Base-by-base conservation (phyloP, 2,888 invertebrate genomes). In the Cabera pusaria region DNA sequence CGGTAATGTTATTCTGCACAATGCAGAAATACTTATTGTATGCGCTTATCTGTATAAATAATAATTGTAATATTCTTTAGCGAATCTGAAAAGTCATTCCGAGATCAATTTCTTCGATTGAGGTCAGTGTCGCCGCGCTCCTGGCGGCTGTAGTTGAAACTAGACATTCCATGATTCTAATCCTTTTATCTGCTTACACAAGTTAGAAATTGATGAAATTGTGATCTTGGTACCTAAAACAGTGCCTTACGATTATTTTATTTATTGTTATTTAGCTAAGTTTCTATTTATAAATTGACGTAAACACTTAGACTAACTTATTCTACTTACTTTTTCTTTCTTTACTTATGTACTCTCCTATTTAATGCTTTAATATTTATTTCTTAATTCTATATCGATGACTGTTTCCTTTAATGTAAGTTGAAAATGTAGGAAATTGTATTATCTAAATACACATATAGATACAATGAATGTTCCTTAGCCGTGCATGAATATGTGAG, bases 1-100 rank as follows among this genome's bases (percentile, higher is more conserved):
- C 86, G 78, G 83, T 86, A 87, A 84, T 87, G 88, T 88, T 88
- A 88, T 88, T 88, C 88, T 88, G 88, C 87, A 88, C 77, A 88
- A 87, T 87, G 88, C 87, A 74, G 88, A 88, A 88, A 86, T 88
- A 87, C 77, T 85, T 86, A 80, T 74, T 84, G 82, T 87, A 86
- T 88, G 88, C 88, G 88, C 88, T 88, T 88, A 72, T 80, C 75
- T 86, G 77, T 85, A 78, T 71, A 77, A 72, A 74, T 64, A 66
- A 64, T 58, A 70, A 72, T 71, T 60, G 62, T 64, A 68, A 58
- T 69, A 14, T 66, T 66, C 58, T 57, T 72, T 74, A 81, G 80
- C 63, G 59, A 74, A 75, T 75, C 69, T 71, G 68, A 64, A 64
- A 63, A 68, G 61, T 64, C 59, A 59, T 67, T 61, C 49, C 64